These are phyloP conservation scores for Drosophila kanekoi DNA, from an alignment of 2,888 invertebrate species.

Conservation along the genomic window DNA sequence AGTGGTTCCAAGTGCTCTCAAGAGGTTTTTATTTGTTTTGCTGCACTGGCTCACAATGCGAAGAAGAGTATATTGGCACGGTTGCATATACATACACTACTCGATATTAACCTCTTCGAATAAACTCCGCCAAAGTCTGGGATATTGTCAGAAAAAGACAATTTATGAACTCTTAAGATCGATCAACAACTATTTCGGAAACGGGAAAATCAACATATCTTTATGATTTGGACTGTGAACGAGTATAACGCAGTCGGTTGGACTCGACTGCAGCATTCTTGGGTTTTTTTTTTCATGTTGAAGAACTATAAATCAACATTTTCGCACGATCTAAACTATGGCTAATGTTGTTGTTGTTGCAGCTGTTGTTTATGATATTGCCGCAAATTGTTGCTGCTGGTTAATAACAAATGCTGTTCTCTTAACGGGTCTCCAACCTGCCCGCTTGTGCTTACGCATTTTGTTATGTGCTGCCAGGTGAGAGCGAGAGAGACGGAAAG, in stretches of 20 bases:
- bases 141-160: too few species aligned
- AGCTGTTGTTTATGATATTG: constrained; percentile 42
- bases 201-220: too few species aligned
- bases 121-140: too few species aligned
- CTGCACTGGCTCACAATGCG: too few species aligned
- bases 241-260: too few species aligned
- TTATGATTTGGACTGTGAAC: too few species aligned
- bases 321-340: constrained; percentile 46
- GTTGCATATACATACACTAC: too few species aligned
- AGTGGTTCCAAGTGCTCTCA: constrained; percentile 11
- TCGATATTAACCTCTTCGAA: too few species aligned
- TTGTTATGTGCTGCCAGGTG: background rate
- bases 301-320: constrained; percentile 42
- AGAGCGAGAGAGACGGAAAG: background rate
- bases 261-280: too few species aligned
- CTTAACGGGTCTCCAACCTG: constrained; percentile 32
- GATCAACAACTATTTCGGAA: too few species aligned
- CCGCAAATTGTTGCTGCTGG: constrained; percentile 44
- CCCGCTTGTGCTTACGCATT: constrained; percentile 19
- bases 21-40: constrained; percentile 7
- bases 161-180: too few species aligned
- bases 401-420: constrained; percentile 39
- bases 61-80: too few species aligned
- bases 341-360: constrained; percentile 6
- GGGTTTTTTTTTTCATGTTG: constrained; percentile 5